Evolutionary conservation across 1,140 invertebrate genomes (phyloP), one percentile per base, ranked within the genome.

Genomic region (Papilio polyxenes): DNA sequence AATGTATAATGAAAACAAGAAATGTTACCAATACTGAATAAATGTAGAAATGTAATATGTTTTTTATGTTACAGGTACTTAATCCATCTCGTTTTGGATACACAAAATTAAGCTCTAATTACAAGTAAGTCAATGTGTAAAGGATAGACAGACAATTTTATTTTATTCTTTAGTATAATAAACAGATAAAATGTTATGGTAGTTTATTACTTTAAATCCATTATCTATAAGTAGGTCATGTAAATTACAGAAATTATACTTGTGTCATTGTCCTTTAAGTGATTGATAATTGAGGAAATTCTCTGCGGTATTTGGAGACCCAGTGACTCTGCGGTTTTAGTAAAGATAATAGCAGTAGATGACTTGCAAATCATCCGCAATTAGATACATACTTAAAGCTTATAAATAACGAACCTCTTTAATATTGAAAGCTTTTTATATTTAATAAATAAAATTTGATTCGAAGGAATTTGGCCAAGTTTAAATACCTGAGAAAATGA

Each of bases 41-140:
- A 65, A 65, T 17, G 10, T 17, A 37, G 11, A 69, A 37, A 31
- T 6, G 17, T n/a, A 59, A 72, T 72, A 13, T 37, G 23, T 72
- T 37, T 72, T 37, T 37, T 15, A 40, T 72, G 4, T 72, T 72
- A 72, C 65, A 72, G 65, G 65, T 72, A 72, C 23, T 10, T 65
- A 23, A 37, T 15, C 5, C n/a, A n/a, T n/a, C n/a, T n/a, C 4
- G 13, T 0, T 72, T 40, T 40, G 13, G 31, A 11, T 23, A 65
- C 7, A 56, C 15, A 56, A 37, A 72, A 72, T 37, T 37, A 37
- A 72, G 13, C 23, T 13, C 31, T 37, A 15, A 2, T 37, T 72
- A 17, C 13, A 72, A 72, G 65, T 65, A 59, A 59, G 62, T 72
- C 5, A 72, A 37, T 37, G 10, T 11, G 23, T 7, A 62, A 7